Evolutionary conservation across 2,888 invertebrate genomes (phyloP).

Genomic region (Catotricha subobsoleta): DNA sequence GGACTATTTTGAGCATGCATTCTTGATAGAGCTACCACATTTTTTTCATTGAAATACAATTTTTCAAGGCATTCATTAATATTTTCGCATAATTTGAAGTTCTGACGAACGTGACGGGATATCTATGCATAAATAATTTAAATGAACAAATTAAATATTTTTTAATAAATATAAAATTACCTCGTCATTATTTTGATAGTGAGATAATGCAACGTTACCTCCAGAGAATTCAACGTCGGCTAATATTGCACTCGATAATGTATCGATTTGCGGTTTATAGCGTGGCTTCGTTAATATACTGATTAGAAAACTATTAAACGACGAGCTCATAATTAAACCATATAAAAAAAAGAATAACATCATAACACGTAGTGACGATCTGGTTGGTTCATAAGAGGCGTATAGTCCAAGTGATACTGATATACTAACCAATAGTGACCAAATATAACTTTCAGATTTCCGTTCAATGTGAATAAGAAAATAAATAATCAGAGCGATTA

Average conservation of each 20-base stretch:
- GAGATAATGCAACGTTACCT: conserved; percentile 21
- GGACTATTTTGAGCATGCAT: conserved; percentile 24
- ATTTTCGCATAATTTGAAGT: conserved; percentile 22
- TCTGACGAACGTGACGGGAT: conserved; percentile 22
- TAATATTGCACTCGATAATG: conserved; percentile 17
- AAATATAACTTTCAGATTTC: neutral
- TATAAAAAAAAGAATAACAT: conserved; percentile 11
- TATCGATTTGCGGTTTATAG: conserved; percentile 19
- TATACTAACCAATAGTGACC: conserved; percentile 3
- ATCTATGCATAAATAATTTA: conserved; percentile 15
- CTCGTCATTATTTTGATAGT: conserved; percentile 21
- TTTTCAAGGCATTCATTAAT: conserved; percentile 22
- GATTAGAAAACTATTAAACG: conserved; percentile 24
- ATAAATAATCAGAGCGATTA: conserved; percentile 1
- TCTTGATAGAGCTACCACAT: conserved; percentile 24
- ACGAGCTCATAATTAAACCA: conserved; percentile 20
- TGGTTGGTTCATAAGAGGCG: conserved; percentile 7
- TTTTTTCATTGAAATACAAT: conserved; percentile 16
- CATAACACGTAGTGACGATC: conserved; percentile 8
- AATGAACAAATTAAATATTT: neutral
- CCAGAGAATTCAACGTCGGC: conserved; percentile 21
- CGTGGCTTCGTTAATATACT: conserved; percentile 25
- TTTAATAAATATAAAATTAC: too few species aligned
- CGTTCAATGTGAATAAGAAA: neutral
- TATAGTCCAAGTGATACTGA: conserved; percentile 6